Percentiles rank a stretch among this genome's conserved stretches.
Conservation (phyloP, 2,113 vertebrate genomes). For the Pteruthius melanotis region DNA sequence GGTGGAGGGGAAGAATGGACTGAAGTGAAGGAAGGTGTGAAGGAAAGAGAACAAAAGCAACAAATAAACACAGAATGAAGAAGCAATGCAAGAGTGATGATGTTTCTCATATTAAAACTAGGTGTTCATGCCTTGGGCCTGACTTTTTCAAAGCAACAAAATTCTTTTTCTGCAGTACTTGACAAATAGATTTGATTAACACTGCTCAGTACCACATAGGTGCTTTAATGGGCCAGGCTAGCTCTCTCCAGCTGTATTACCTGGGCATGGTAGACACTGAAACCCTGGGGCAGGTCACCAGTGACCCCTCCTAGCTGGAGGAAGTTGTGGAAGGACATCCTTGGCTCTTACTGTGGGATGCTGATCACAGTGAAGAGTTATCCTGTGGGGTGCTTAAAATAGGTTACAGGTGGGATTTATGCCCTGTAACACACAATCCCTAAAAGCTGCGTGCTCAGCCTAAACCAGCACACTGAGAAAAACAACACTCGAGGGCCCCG, state of each 20-base stretch:
- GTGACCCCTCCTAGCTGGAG: not conserved
- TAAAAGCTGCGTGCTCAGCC: not conserved
- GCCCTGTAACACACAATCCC: not conserved
- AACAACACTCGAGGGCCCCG: not conserved
- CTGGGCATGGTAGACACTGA: not conserved
- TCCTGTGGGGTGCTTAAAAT: not conserved
- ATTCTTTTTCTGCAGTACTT: not conserved
- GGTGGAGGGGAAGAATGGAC: not conserved
- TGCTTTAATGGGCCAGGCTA: not conserved
- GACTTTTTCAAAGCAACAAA: not conserved
- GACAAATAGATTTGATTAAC: not conserved
- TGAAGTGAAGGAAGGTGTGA: not conserved
- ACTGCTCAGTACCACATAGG: not conserved
- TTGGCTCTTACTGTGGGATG: not conserved
- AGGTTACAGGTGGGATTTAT: not conserved
- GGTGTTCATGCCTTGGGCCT: not conserved
- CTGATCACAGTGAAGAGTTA: not conserved
- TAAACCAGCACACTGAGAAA: not conserved
- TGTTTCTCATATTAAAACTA: not conserved
- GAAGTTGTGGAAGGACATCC: not conserved
- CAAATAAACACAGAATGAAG: not conserved
- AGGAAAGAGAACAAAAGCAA: constrained; percentile 4
- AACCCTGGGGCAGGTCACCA: not conserved
- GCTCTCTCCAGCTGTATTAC: not conserved
- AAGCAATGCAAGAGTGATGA: not conserved